Conservation (phyloP, 2,888 invertebrate genomes). For the Bugula neritina region DNA sequence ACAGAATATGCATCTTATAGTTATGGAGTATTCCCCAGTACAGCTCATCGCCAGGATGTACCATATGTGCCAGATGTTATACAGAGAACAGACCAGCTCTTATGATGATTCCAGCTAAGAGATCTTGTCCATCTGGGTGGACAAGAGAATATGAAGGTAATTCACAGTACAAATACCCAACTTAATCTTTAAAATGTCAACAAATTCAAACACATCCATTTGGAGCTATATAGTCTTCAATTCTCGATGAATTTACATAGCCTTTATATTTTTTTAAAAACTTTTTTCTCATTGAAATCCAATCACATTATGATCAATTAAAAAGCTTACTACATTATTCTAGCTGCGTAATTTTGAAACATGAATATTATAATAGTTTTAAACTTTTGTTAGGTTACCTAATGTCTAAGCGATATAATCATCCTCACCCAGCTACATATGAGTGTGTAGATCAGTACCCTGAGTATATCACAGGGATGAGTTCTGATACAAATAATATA, state of each 20-base stretch:
- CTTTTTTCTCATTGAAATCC: too few species aligned
- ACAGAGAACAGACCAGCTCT: background rate
- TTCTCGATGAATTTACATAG: too few species aligned
- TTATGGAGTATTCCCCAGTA: background rate
- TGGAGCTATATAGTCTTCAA: too few species aligned
- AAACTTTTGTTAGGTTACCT: background rate
- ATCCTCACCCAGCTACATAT: background rate
- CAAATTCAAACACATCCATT: too few species aligned
- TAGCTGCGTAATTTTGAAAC: too few species aligned
- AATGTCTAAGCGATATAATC: background rate
- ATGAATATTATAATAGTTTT: too few species aligned
- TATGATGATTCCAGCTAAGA: background rate
- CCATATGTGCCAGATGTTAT: background rate
- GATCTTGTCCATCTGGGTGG: background rate
- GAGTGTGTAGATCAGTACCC: background rate
- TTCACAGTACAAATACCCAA: background rate
- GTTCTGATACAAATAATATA: background rate
- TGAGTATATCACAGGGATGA: background rate
- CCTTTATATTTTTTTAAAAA: too few species aligned
- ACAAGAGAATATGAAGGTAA: background rate
- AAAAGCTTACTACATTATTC: too few species aligned
- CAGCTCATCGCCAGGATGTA: background rate
- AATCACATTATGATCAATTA: too few species aligned
- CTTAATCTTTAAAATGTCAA: too few species aligned
- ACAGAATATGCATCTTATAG: background rate